Percentiles rank a stretch among this genome's conserved stretches.
phyloP scores from a whole-genome alignment of 2,113 vertebrate species.

The Muntiacus muntjak region DNA sequence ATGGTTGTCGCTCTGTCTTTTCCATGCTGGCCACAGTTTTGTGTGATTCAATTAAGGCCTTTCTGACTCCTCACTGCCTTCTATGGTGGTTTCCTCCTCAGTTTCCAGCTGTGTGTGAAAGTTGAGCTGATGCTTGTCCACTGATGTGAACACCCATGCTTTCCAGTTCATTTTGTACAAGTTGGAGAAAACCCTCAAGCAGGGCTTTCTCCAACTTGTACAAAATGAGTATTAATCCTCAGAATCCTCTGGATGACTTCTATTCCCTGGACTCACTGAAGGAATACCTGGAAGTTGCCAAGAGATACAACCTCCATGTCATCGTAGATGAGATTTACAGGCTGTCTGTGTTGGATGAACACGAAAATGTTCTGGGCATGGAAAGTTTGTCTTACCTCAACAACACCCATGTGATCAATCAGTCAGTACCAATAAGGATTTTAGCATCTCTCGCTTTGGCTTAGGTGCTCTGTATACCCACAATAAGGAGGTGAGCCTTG shows the following conservation, averaged over 20 bases:
- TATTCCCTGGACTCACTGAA: constrained; percentile 87
- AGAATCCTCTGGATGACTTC: constrained; percentile 91
- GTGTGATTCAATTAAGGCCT: constrained; percentile 87
- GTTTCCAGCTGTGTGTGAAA: constrained; percentile 82
- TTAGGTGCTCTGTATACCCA: constrained; percentile 88
- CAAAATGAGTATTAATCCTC: constrained; percentile 80
- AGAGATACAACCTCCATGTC: constrained; percentile 88
- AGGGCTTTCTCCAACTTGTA: too few relatives aligned
- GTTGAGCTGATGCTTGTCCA: constrained; percentile 87
- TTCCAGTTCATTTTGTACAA: constrained; percentile 90
- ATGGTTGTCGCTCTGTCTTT: constrained; percentile 89
- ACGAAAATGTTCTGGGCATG: constrained; percentile 88
- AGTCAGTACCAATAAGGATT: constrained; percentile 90
- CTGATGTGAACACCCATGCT: constrained; percentile 55
- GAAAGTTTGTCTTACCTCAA: constrained; percentile 90
- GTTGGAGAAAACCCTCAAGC: constrained; percentile 79
- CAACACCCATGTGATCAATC: constrained; percentile 88
- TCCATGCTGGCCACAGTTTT: constrained; percentile 88
- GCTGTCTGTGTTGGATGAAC: constrained; percentile 91
- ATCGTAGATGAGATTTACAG: constrained; percentile 94
- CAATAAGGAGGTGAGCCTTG: constrained; percentile 85
- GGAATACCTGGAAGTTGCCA: constrained; percentile 91
- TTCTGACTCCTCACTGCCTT: constrained; percentile 89
- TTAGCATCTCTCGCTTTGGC: constrained; percentile 87
- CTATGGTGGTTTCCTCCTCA: constrained; percentile 84